phyloP scores from a whole-genome alignment of 2,888 invertebrate genomes.

The Oligia strigilis region DNA sequence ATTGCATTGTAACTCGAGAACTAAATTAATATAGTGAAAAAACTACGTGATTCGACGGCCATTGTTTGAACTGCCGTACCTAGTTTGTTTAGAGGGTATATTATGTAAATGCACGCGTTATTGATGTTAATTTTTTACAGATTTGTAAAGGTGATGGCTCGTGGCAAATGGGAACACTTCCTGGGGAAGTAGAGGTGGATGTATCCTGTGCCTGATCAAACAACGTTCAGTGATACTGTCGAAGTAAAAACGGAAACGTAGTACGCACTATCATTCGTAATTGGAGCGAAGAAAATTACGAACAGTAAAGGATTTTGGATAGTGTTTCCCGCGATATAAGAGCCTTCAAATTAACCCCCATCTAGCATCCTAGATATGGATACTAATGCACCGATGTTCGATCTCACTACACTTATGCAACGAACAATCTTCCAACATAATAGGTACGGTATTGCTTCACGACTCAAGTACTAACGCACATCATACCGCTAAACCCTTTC shows the following conservation, averaged over 20 bases:
- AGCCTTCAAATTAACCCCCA: constrained; percentile 9
- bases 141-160: constrained; percentile 84
- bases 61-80: constrained; percentile 84
- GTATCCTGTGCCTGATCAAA: constrained; percentile 65
- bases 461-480: constrained; percentile 43
- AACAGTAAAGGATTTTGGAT: neutral
- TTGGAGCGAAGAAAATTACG: neutral
- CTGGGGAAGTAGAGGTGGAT: constrained; percentile 72
- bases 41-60: constrained; percentile 84
- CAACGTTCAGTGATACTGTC: constrained; percentile 52
- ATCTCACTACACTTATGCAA: constrained; percentile 58
- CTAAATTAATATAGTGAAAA: constrained; percentile 88
- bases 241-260: constrained; percentile 5
- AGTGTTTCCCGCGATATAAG: neutral
- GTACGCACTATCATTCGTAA: neutral
- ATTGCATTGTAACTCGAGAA: constrained; percentile 86
- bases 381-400: constrained; percentile 38
- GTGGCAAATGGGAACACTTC: constrained; percentile 84
- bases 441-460: constrained; percentile 57
- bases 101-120: constrained; percentile 87
- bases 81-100: constrained; percentile 86
- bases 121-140: constrained; percentile 82
- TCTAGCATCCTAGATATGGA: constrained; percentile 28
- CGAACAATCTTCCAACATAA: constrained; percentile 56
- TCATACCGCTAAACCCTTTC: constrained; percentile 55